Evolutionary conservation across 2,888 invertebrate species (phyloP), one percentile per base, ranked within the genome.

Genomic region (Drosophila mettleri): DNA sequence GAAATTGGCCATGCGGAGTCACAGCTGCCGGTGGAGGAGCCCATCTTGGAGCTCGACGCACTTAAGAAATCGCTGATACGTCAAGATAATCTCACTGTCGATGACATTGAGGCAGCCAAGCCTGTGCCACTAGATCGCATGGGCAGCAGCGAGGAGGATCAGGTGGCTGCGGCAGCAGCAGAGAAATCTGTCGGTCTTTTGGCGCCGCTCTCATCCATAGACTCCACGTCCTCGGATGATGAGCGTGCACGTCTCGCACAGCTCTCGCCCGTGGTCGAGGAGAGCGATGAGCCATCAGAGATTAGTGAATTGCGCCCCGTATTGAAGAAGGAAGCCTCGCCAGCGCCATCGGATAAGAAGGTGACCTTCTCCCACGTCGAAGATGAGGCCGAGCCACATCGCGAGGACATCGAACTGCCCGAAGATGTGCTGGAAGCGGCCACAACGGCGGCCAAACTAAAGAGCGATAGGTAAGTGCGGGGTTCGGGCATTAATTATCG

Each of bases 351-450:
- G 8, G 92, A 92, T 58, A 94, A 93, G 80, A 91, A 91, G 58
- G 90, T 93, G n/a, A 93, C 94, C 66, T 94, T 93, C 81, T 93
- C 93, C 7, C 90, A 93, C 39, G 92, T 93, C 12, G 89, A 92
- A 63, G 92, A 93, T 58, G 92, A 92, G 65, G 83, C 86, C 27
- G 92, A 92, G 39, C 85, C 86, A 14, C 91, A 91, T 63, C 89
- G 91, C 14, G 92, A 92, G 68, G 91, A 91, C 48, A 93, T 92
- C 65, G 90, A 90, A 57, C 65, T 91, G 90, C 92, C 89, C 80
- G 85, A 86, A 75, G 90, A 90, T 27, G 78, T 91, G 0, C 63
- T 88, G 53, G 91, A 90, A 90, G 89, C 89, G 78, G 90, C 78
- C 86, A 82, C 81, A 38, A 82, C 73, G 38, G 80, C 78, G 20